Conservation (phyloP, 2,797 vertebrate genomes). For the Leptoclinus maculatus region DNA sequence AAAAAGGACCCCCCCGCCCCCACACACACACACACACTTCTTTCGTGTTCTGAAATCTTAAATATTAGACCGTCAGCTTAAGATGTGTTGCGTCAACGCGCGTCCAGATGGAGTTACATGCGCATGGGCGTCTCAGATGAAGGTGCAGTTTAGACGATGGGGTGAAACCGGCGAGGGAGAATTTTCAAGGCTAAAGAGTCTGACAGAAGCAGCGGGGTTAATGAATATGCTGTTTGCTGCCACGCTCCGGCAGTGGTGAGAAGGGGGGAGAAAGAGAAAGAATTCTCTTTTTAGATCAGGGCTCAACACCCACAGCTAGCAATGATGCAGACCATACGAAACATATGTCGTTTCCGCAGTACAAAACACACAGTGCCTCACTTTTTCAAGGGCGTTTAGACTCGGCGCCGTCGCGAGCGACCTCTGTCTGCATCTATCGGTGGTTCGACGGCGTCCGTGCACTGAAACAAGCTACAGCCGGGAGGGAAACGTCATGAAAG, state of each 20-base stretch:
- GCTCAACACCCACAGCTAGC: slow-evolving; percentile 53
- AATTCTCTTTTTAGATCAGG: slow-evolving; percentile 60
- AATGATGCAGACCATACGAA: slow-evolving; percentile 63
- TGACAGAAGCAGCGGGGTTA: slow-evolving; percentile 65
- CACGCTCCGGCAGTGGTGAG: slow-evolving; percentile 58
- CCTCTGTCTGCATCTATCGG: slow-evolving; percentile 3
- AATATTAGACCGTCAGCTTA: slow-evolving; percentile 76
- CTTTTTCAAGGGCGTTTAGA: slow-evolving; percentile 44
- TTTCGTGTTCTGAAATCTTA: slow-evolving; percentile 70
- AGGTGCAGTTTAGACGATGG: slow-evolving; percentile 61
- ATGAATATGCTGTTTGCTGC: slow-evolving; percentile 73
- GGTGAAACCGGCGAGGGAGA: slow-evolving; percentile 53
- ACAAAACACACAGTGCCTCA: slow-evolving; percentile 33
- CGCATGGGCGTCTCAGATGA: slow-evolving; percentile 69
- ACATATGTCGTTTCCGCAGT: slow-evolving; percentile 53
- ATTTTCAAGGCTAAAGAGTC: slow-evolving; percentile 64
- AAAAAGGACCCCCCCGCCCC: slow-evolving; percentile 2
- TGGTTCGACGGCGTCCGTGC: not conserved
- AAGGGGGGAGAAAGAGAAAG: slow-evolving; percentile 7
- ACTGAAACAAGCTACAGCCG: slow-evolving; percentile 18
- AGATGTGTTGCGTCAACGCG: slow-evolving; percentile 74
- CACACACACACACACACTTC: not conserved
- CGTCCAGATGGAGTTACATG: slow-evolving; percentile 63
- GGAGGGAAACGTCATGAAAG: slow-evolving; percentile 12
- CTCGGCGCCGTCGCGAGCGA: slow-evolving; percentile 11